Percentiles rank a stretch among this genome's conserved stretches.
Evolutionary conservation across 2,113 vertebrate species (phyloP).

Genomic region (Ciconia maguari): DNA sequence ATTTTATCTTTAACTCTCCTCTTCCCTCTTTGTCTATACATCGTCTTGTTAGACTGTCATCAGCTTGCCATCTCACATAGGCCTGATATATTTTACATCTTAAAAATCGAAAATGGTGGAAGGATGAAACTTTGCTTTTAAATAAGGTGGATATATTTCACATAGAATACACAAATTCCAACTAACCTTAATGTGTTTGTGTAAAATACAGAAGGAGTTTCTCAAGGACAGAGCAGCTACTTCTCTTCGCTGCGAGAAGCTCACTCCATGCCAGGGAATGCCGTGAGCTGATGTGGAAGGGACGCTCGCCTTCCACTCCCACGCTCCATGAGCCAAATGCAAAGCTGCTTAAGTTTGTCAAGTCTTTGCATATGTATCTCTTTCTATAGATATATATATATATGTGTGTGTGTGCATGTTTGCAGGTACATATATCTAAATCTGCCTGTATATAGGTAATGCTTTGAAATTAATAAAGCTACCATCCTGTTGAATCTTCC

Average conservation of each 20-base stretch:
- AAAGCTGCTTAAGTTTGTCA: background rate
- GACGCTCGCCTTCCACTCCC: background rate
- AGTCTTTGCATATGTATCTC: background rate
- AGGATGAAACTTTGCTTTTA: background rate
- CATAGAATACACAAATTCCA: background rate
- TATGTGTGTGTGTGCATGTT: background rate
- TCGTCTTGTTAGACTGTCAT: background rate
- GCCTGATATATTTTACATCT: background rate
- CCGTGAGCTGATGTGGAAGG: background rate
- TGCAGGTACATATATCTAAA: background rate
- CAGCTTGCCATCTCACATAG: background rate
- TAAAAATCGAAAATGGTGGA: background rate
- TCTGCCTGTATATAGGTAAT: background rate
- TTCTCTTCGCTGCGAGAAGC: background rate
- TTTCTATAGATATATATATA: background rate
- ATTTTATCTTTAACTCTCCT: background rate
- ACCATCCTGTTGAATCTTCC: background rate
- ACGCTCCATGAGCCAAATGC: background rate
- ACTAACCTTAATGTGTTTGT: background rate
- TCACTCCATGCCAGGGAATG: background rate
- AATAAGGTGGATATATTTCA: background rate
- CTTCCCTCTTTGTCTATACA: background rate
- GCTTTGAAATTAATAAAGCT: background rate
- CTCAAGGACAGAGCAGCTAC: background rate
- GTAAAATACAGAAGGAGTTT: background rate